phyloP scores from a whole-genome alignment of 2,888 invertebrate species.

The Ornithoptera priamus region DNA sequence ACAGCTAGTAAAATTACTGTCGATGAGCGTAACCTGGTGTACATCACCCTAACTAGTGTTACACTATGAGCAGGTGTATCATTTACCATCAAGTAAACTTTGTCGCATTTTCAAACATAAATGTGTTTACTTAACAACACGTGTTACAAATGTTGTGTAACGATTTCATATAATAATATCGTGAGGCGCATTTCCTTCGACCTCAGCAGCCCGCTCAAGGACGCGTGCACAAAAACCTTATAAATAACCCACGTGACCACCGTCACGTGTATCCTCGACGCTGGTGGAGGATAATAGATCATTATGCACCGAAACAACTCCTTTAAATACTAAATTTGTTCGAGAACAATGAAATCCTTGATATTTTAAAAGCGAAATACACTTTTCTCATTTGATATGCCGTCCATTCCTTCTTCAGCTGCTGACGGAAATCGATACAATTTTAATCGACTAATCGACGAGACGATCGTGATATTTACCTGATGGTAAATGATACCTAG shows the following conservation, averaged over 20 bases:
- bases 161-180: conserved; percentile 16
- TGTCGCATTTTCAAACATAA: no score
- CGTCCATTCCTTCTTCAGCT: not conserved
- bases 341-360: not conserved
- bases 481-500: no score
- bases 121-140: no score
- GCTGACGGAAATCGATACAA: not conserved
- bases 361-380: not conserved
- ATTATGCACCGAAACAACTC: not conserved
- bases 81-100: no score
- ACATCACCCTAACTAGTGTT: no score
- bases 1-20: no score
- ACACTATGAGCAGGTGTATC: no score
- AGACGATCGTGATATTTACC: no score
- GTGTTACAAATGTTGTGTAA: not conserved
- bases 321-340: not conserved
- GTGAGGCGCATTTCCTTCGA: conserved; percentile 2
- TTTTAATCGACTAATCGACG: no score
- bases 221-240: conserved; percentile 19
- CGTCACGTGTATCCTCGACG: conserved; percentile 19
- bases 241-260: conserved; percentile 17
- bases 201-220: conserved; percentile 7
- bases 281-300: not conserved
- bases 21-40: no score
- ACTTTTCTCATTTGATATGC: not conserved